Conservation (phyloP, 2,113 vertebrate genomes). For the Malurus elegans region DNA sequence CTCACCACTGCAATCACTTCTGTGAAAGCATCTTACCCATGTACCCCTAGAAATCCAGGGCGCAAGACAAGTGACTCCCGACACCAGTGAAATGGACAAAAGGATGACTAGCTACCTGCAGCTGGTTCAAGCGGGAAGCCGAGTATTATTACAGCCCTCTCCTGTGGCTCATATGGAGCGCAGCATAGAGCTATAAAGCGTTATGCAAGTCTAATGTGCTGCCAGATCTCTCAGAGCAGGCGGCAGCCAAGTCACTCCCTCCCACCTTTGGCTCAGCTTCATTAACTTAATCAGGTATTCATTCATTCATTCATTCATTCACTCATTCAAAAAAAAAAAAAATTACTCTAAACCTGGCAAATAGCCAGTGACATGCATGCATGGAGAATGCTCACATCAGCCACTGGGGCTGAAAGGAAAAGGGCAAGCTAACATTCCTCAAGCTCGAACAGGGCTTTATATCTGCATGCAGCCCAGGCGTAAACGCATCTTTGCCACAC, state of each 20-base stretch:
- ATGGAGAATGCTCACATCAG: neutral
- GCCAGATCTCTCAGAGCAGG: conserved; percentile 80
- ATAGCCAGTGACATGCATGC: conserved; percentile 67
- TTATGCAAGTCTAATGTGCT: conserved; percentile 82
- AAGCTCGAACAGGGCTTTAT: neutral
- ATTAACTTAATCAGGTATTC: conserved; percentile 91
- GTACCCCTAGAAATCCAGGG: neutral
- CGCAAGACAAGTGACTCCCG: neutral
- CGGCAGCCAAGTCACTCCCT: conserved; percentile 75
- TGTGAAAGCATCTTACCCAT: conserved; percentile 25
- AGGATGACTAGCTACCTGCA: conserved; percentile 59
- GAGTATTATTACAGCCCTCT: conserved; percentile 55
- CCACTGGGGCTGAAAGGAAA: neutral
- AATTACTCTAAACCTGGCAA: conserved; percentile 69
- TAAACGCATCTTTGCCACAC: neutral
- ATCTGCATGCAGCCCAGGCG: neutral
- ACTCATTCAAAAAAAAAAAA: conserved; percentile 81
- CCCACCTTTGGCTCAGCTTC: conserved; percentile 74
- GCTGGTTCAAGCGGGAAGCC: conserved; percentile 56
- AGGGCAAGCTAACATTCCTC: neutral
- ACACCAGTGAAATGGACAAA: conserved; percentile 53
- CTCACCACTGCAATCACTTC: neutral
- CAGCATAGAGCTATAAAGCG: conserved; percentile 72
- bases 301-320: conserved; percentile 85
- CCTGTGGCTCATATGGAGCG: conserved; percentile 69